Evolutionary conservation across 1,140 invertebrate genomes (phyloP), one percentile per base, ranked within the genome.

Genomic region (Phymorhynchus buccinoides): DNA sequence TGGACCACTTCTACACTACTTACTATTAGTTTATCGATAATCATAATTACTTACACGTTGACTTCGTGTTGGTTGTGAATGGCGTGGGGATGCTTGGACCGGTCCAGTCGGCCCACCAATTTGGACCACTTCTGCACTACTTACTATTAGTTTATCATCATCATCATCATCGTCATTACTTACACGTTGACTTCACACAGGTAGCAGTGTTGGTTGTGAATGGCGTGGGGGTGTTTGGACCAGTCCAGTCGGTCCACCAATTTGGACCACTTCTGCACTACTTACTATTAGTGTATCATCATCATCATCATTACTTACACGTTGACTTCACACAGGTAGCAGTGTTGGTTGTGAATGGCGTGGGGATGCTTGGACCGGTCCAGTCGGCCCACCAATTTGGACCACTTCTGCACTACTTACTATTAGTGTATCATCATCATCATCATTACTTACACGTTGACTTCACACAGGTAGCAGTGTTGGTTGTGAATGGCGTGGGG

Each of bases 401-500:
- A 84, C 94, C 93, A n/a, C 85, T 93, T 93, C 30, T 85, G 84
- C 66, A 93, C 81, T n/a, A 94, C 93, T 90, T 75, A 87, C 86
- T 42, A 90, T n/a, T n/a, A n/a, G n/a, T n/a, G n/a, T n/a, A n/a
- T n/a, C n/a, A n/a, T n/a, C n/a, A n/a, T 75, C 3, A 27, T 1
- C 41, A 79, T 37, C 7, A n/a, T 39, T 37, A 93, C 93, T 93
- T 92, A 94, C 94, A 94, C 94, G 89, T 95, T 95, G 87, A 98
- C 96, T 92, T 98, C 97, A 93, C 98, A 99, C 85, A 99, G 94
- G 90, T 99, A 97, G 92, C 98, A 99, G 66, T 97, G 95, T 62
- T 97, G 97, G 94, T 98, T 97, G 93, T 99, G 98, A 90, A 99
- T 99, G 9, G 98, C 97, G 94, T 99, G 98, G 37, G 95, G 94